These are phyloP conservation scores for Labeo calbasu DNA, from an alignment of 2,797 vertebrate genomes.

Conservation along the genomic window DNA sequence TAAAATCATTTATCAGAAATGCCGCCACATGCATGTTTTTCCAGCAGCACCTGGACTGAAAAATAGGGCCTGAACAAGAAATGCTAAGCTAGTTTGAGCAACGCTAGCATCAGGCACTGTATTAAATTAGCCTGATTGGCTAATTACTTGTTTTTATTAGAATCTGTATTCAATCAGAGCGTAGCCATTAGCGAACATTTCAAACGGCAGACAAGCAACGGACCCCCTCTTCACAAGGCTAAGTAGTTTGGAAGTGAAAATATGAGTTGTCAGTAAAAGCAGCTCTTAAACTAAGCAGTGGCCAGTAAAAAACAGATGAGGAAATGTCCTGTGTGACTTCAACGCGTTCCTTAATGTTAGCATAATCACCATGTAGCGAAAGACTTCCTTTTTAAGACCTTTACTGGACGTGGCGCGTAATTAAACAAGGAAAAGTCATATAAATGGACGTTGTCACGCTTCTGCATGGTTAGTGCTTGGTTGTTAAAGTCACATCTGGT, in stretches of 20 bases:
- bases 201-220: slow-evolving; percentile 29
- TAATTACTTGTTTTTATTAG: slow-evolving; percentile 55
- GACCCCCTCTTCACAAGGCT: slow-evolving; percentile 22
- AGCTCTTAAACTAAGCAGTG: slow-evolving; percentile 47
- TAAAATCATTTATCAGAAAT: neutral
- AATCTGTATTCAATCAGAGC: slow-evolving; percentile 49
- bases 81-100: slow-evolving; percentile 21
- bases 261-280: slow-evolving; percentile 50
- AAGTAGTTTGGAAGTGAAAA: slow-evolving; percentile 54
- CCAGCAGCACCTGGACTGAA: neutral
- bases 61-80: neutral
- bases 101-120: slow-evolving; percentile 13
- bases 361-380: slow-evolving; percentile 61
- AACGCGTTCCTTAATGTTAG: slow-evolving; percentile 54
- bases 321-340: slow-evolving; percentile 55
- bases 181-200: slow-evolving; percentile 23
- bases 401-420: slow-evolving; percentile 67
- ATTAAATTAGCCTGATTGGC: slow-evolving; percentile 52
- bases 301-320: slow-evolving; percentile 53
- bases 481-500: slow-evolving; percentile 76
- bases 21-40: neutral
- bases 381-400: slow-evolving; percentile 62
- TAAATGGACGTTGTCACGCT: slow-evolving; percentile 62
- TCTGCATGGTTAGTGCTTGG: slow-evolving; percentile 48
- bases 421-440: slow-evolving; percentile 63